These are phyloP conservation scores for Heliothis peltigera DNA, from an alignment of 2,888 invertebrate species.

Conservation along the genomic window DNA sequence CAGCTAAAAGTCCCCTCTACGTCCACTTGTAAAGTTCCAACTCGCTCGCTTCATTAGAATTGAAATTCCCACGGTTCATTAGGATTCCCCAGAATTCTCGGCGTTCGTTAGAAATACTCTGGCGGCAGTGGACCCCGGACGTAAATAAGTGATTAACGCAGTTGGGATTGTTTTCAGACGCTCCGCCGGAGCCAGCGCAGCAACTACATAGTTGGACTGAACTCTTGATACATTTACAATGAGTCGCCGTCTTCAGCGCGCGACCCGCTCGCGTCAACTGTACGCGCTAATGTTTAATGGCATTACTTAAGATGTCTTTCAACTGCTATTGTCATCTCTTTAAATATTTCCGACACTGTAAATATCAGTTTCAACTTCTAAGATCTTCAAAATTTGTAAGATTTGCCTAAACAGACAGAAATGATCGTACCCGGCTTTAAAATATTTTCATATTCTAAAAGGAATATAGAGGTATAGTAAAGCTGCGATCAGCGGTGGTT, in stretches of 20 bases:
- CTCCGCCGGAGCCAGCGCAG: conserved; percentile 68
- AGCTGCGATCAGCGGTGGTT: conserved; percentile 66
- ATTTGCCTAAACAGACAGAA: conserved; percentile 48
- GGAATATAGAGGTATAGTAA: conserved; percentile 68
- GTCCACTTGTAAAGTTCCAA: conserved; percentile 68
- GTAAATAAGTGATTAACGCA: conserved; percentile 90
- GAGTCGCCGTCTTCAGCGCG: conserved; percentile 68
- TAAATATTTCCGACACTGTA: conserved; percentile 45
- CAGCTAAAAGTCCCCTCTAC: conserved; percentile 68
- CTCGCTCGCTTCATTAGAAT: conserved; percentile 84
- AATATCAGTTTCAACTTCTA: conserved; percentile 45
- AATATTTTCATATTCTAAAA: conserved; percentile 68
- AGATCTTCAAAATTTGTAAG: conserved; percentile 25
- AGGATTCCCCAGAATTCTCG: conserved; percentile 84
- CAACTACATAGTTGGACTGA: conserved; percentile 75
- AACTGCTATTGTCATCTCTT: conserved; percentile 56
- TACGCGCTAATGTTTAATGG: conserved; percentile 77
- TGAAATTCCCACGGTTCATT: conserved; percentile 89
- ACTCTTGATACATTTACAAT: conserved; percentile 87
- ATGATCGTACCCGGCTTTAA: conserved; percentile 61
- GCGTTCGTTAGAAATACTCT: conserved; percentile 87
- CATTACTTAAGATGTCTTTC: conserved; percentile 69
- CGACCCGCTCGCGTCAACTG: conserved; percentile 59
- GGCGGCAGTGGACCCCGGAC: conserved; percentile 82
- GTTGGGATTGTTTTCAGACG: conserved; percentile 88